Percentiles rank a stretch among this genome's conserved stretches.
phyloP scores from a whole-genome alignment of 2,113 vertebrate genomes.

The Ascaphus truei region DNA sequence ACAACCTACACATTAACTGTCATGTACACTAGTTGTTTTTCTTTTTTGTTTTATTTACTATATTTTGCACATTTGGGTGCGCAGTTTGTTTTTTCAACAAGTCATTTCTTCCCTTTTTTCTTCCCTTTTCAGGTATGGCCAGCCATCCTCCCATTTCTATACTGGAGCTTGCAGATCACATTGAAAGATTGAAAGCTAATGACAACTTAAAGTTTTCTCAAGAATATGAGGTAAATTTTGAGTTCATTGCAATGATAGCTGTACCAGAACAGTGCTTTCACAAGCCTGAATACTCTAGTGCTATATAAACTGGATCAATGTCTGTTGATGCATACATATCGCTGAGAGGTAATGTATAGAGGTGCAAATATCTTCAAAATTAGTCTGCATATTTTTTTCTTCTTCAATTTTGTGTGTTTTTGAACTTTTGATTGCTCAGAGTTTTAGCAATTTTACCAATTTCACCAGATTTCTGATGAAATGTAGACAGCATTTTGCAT shows the following conservation, averaged over 20 bases:
- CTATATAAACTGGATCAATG: too few relatives aligned
- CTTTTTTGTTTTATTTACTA: slow-evolving; percentile 37
- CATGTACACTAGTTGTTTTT: slow-evolving; percentile 64
- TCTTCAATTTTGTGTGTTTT: too few relatives aligned
- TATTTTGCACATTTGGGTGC: slow-evolving; percentile 51
- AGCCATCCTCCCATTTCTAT: slow-evolving; percentile 94
- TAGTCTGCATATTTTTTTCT: too few relatives aligned
- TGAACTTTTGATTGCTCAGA: too few relatives aligned
- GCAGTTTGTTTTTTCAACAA: slow-evolving; percentile 32
- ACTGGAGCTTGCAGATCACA: slow-evolving; percentile 92
- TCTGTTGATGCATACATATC: too few relatives aligned
- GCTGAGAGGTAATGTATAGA: too few relatives aligned
- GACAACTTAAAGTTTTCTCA: slow-evolving; percentile 98
- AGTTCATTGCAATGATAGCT: too few relatives aligned
- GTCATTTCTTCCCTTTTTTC: slow-evolving; percentile 39
- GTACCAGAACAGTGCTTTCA: too few relatives aligned
- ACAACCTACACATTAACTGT: slow-evolving; percentile 63
- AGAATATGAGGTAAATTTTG: slow-evolving; percentile 86
- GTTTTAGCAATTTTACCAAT: too few relatives aligned
- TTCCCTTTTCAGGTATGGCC: slow-evolving; percentile 85
- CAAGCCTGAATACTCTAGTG: not conserved
- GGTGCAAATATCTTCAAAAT: too few relatives aligned
- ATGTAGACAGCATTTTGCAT: too few relatives aligned
- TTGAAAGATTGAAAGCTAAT: slow-evolving; percentile 95
- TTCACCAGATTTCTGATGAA: too few relatives aligned